Base-by-base conservation (phyloP, 2,888 invertebrate species). In the Leptinotarsa juncta region DNA sequence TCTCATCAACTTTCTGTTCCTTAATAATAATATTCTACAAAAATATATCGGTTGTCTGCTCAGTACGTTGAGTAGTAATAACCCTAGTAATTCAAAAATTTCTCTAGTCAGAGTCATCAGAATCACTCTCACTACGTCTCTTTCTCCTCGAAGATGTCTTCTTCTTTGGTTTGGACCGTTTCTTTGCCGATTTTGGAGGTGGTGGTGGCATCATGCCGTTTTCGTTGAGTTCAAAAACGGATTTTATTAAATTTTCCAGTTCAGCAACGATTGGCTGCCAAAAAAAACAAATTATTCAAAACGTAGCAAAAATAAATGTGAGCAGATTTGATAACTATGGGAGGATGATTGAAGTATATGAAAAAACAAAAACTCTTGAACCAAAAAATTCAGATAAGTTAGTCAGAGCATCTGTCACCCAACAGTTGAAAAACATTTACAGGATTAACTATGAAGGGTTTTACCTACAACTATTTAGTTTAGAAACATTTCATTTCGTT, bases 211-310 rank as follows among this genome's bases (percentile, higher is more conserved):
- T 76, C 66, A 75, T 71, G 12, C 81, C 82, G 26, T 84, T 82
- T 16, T 90, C 90, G 3, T 85, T 86, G 15, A 92, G 88, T 20
- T 90, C 88, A 75, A 92, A 90, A 79, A 92, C 92, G 79, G 92
- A 92, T 77, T 92, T 92, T 67, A 94, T 90, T 72, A 91, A 91
- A 71, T 91, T 90, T 77, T 93, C 92, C 57, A 94, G 88, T 84
- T 94, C 94, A 16, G 91, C 90, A 18, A 94, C 90, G 16, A 91
- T 84, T 0, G 89, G 87, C 91, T 91, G 81, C 66, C 81, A 82
- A 71, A 67, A 77, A 67, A 78, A 68, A 51, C 14, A 50, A 20
- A 23, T 5, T 14, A 16, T 18, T 67, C 50, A 23, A 20, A 50
- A 66, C 16, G 14, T 51, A 16, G 15, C n/a, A 15, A 15, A 23